Conservation (phyloP, 2,888 invertebrate genomes). For the Ceriagrion tenellum region DNA sequence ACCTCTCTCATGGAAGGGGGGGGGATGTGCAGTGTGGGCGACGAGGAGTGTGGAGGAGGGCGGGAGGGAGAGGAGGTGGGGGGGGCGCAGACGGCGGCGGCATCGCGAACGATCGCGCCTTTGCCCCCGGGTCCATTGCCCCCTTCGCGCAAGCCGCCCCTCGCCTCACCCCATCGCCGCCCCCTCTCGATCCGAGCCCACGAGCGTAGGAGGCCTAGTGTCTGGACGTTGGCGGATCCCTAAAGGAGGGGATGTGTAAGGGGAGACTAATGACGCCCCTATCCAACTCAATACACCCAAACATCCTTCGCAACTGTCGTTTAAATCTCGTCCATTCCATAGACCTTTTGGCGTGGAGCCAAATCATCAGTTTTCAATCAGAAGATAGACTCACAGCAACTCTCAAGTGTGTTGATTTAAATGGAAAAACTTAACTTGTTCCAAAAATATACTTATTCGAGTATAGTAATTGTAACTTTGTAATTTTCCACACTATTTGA, state of each 20-base stretch:
- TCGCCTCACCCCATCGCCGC: background rate
- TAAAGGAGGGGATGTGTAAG: background rate
- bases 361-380: too few relatives aligned
- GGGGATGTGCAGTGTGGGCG: background rate
- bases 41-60: background rate
- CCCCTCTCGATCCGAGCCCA: background rate
- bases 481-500: too few relatives aligned
- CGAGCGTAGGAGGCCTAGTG: background rate
- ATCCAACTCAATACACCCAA: too few relatives aligned
- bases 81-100: background rate
- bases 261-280: too few relatives aligned
- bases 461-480: too few relatives aligned
- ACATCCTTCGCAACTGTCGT: too few relatives aligned
- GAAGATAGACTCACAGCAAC: too few relatives aligned
- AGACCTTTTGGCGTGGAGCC: too few relatives aligned
- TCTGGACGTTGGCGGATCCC: background rate
- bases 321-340: too few relatives aligned
- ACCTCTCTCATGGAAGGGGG: background rate
- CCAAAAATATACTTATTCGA: too few relatives aligned
- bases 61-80: background rate
- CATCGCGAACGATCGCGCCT: conserved; percentile 10
- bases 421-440: too few relatives aligned
- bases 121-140: conserved; percentile 24
- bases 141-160: background rate
- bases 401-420: too few relatives aligned